These are phyloP conservation scores for Temnothorax unifasciatus DNA, from an alignment of 2,888 invertebrate species.

Conservation along the genomic window DNA sequence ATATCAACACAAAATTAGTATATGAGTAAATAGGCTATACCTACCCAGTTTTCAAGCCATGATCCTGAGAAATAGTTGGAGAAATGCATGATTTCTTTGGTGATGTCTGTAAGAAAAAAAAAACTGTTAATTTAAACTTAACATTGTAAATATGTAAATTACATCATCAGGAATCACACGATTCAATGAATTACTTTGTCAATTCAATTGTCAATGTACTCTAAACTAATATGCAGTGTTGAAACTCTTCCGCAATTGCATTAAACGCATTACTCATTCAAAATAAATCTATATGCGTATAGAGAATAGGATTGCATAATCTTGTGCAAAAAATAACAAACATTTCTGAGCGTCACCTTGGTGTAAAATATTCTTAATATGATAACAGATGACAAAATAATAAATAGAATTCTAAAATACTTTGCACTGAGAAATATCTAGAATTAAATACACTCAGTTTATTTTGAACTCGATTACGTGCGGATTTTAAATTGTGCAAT, in stretches of 20 bases:
- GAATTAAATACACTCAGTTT: not conserved
- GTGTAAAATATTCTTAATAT: not conserved
- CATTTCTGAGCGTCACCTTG: not conserved
- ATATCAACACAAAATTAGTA: not conserved
- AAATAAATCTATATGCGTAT: not conserved
- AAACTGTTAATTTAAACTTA: not conserved
- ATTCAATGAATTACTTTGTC: conserved; percentile 10
- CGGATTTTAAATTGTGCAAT: not conserved
- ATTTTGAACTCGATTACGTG: not conserved
- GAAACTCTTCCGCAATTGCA: not conserved
- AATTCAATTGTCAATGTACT: not conserved
- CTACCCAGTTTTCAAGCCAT: conserved; percentile 75
- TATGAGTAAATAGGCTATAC: conserved; percentile 32
- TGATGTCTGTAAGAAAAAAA: conserved; percentile 78
- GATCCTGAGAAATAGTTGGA: conserved; percentile 75
- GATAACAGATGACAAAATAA: not conserved
- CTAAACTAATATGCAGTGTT: not conserved
- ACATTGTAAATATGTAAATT: not conserved
- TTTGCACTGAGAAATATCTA: too few relatives aligned
- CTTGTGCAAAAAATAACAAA: not conserved
- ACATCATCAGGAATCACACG: not conserved
- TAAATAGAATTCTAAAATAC: not conserved
- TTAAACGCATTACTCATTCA: not conserved
- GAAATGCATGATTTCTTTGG: conserved; percentile 81
- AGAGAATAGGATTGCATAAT: not conserved